These are phyloP conservation scores for Orussus abietinus DNA, from an alignment of 1,140 invertebrate genomes.

Conservation along the genomic window DNA sequence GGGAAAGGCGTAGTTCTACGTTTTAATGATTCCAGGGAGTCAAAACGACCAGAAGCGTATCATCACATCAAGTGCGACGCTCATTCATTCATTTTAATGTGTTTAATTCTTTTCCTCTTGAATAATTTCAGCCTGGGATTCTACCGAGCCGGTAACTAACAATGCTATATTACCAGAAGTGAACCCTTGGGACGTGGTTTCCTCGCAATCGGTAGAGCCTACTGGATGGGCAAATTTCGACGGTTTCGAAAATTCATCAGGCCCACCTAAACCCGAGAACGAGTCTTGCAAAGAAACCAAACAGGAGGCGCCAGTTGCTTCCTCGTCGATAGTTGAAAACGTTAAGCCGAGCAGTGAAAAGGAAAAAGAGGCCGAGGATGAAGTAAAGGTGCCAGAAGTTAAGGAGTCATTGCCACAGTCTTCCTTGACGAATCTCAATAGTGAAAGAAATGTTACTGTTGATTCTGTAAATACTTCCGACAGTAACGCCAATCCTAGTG, in stretches of 20 bases:
- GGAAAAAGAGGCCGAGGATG: slow-evolving; percentile 10
- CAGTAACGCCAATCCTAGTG: slow-evolving; percentile 27
- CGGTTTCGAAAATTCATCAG: slow-evolving; percentile 35
- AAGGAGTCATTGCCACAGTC: slow-evolving; percentile 2
- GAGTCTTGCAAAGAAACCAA: slow-evolving; percentile 14
- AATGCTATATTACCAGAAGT: slow-evolving; percentile 25
- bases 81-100: background rate
- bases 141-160: slow-evolving; percentile 24
- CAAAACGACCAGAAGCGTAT: no score
- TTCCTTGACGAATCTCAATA: slow-evolving; percentile 13
- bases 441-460: slow-evolving; percentile 16
- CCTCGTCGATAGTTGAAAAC: slow-evolving; percentile 1
- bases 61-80: background rate
- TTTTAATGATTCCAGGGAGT: no score
- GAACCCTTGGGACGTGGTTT: slow-evolving; percentile 39
- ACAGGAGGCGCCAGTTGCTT: slow-evolving; percentile 7
- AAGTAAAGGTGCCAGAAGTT: slow-evolving; percentile 11
- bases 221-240: slow-evolving; percentile 49
- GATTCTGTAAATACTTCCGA: slow-evolving; percentile 22
- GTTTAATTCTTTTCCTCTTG: background rate
- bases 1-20: no score
- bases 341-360: slow-evolving; percentile 3
- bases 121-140: slow-evolving; percentile 34
- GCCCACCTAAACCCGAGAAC: slow-evolving; percentile 16
- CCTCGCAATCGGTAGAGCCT: slow-evolving; percentile 30